Evolutionary conservation across 92 coral and sea anemone species (phyloP).

Genomic region (Desmophyllum pertusum): DNA sequence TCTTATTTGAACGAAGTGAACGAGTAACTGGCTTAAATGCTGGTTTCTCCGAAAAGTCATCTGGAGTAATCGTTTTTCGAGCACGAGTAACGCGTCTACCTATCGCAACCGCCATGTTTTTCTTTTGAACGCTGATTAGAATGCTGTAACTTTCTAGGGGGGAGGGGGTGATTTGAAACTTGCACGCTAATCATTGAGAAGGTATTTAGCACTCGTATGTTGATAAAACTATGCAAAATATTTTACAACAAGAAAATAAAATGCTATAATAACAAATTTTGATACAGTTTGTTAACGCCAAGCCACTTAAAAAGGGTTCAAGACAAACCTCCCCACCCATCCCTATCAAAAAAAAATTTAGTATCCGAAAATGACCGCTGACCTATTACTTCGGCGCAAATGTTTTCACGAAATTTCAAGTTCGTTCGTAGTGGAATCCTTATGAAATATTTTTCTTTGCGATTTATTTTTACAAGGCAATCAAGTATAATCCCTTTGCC

Average conservation of each 20-base stretch:
- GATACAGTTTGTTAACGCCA: neutral
- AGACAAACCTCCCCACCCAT: neutral
- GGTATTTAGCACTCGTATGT: neutral
- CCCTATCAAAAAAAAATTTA: neutral
- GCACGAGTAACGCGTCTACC: slow-evolving; percentile 16
- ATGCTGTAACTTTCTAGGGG: neutral
- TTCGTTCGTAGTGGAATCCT: neutral
- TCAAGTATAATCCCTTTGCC: neutral
- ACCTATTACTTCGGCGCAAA: neutral
- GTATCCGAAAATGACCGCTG: neutral
- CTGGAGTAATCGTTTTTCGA: neutral
- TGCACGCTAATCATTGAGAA: neutral
- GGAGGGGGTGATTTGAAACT: neutral
- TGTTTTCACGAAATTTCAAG: slow-evolving; percentile 4
- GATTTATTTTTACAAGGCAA: neutral
- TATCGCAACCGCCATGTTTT: slow-evolving; percentile 18
- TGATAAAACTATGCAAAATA: neutral
- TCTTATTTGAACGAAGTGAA: neutral
- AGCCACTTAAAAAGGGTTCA: too few species aligned
- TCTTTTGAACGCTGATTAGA: neutral
- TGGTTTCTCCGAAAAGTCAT: neutral
- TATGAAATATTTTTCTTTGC: neutral
- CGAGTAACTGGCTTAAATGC: neutral
- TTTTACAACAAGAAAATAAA: neutral
- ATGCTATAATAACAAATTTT: neutral